Conservation (phyloP, 2,888 invertebrate species). For the Phortica okadai region DNA sequence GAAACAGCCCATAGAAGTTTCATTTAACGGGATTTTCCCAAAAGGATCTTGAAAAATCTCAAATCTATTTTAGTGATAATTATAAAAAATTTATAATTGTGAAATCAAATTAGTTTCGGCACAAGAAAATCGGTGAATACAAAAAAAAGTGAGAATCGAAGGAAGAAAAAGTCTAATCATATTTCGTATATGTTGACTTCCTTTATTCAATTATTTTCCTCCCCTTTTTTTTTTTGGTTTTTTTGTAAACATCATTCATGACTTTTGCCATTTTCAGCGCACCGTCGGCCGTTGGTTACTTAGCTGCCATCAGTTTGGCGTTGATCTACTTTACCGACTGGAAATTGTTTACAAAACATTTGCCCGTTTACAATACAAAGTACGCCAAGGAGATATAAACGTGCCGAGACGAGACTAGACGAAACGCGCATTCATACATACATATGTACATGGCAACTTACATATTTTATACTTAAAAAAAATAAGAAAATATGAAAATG, state of each 20-base stretch:
- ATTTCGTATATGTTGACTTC: too few species aligned
- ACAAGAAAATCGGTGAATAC: too few species aligned
- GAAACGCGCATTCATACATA: neutral
- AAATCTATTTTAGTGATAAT: too few species aligned
- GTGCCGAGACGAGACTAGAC: neutral
- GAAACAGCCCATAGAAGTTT: neutral
- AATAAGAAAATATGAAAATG: neutral
- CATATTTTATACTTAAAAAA: neutral
- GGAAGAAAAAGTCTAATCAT: too few species aligned
- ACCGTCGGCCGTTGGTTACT: neutral
- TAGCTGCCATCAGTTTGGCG: neutral
- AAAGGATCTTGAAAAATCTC: too few species aligned
- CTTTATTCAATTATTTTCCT: too few species aligned
- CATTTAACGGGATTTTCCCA: neutral
- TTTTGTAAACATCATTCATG: too few species aligned
- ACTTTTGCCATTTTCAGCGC: neutral
- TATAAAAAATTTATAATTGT: too few species aligned
- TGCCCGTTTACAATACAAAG: conserved; percentile 23
- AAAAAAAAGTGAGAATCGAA: too few species aligned
- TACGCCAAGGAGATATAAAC: conserved; percentile 12
- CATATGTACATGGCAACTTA: neutral
- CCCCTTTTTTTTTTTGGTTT: too few species aligned
- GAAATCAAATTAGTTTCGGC: too few species aligned
- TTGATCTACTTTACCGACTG: conserved; percentile 28
- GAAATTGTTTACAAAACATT: conserved; percentile 5